phyloP scores from a whole-genome alignment of 1,140 invertebrate genomes.

The Aricia agestis region DNA sequence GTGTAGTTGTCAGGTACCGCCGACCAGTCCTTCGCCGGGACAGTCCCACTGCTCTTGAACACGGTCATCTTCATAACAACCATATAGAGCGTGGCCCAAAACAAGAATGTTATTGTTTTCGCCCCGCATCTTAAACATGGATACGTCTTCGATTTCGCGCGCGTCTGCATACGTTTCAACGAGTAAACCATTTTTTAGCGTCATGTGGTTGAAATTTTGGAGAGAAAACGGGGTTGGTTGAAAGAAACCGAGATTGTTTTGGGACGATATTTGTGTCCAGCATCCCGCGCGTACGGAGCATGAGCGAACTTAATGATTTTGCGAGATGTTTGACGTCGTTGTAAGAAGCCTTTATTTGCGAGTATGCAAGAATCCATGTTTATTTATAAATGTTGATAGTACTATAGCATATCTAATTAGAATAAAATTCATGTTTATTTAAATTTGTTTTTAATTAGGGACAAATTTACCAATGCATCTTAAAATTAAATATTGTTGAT shows the following conservation, averaged over 20 bases:
- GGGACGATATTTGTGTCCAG: conserved; percentile 35
- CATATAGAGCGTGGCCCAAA: conserved; percentile 70
- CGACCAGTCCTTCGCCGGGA: conserved; percentile 50
- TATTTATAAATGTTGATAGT: conserved; percentile 2
- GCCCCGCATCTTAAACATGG: conserved; percentile 64
- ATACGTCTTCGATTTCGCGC: conserved; percentile 50
- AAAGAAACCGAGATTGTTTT: background rate
- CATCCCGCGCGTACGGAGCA: conserved; percentile 58
- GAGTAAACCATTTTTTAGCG: conserved; percentile 52
- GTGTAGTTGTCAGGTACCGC: conserved; percentile 66
- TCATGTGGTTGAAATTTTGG: conserved; percentile 38
- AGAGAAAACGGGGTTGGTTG: background rate
- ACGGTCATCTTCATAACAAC: conserved; percentile 73
- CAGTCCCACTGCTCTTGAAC: conserved; percentile 54
- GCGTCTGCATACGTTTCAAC: conserved; percentile 50
- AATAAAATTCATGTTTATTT: background rate
- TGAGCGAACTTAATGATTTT: conserved; percentile 71
- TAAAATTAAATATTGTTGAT: too few relatives aligned
- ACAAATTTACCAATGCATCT: too few relatives aligned
- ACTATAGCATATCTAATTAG: background rate
- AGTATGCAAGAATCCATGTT: background rate
- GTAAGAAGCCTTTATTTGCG: background rate
- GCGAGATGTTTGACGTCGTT: conserved; percentile 24
- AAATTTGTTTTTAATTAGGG: too few relatives aligned
- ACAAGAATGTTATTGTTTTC: conserved; percentile 66